Conservation (phyloP, 2,888 invertebrate genomes). For the Phengaris arion region DNA sequence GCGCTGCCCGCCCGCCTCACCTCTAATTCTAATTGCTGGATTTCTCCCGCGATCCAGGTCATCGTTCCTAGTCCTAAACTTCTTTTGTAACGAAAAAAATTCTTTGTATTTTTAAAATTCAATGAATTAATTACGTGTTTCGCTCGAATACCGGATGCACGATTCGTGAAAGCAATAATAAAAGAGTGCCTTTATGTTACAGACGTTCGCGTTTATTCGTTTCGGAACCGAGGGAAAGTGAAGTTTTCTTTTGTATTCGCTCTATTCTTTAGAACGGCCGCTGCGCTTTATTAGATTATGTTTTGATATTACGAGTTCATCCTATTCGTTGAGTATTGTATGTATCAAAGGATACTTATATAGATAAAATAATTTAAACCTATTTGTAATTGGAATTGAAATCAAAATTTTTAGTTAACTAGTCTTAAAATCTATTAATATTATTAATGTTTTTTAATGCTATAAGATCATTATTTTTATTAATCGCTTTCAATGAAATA, state of each 20-base stretch:
- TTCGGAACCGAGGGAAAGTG: conserved; percentile 27
- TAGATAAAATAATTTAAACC: neutral
- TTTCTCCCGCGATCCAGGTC: conserved; percentile 70
- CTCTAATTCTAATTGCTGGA: conserved; percentile 71
- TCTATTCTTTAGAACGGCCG: conserved; percentile 2
- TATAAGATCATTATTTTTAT: too few relatives aligned
- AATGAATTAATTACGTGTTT: conserved; percentile 50
- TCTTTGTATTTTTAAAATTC: conserved; percentile 57
- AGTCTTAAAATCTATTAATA: too few relatives aligned
- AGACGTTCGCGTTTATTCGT: conserved; percentile 39
- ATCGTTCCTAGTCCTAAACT: conserved; percentile 68
- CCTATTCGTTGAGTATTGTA: neutral
- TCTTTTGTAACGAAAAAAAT: conserved; percentile 44
- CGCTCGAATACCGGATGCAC: conserved; percentile 55
- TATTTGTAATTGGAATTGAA: neutral
- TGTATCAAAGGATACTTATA: neutral
- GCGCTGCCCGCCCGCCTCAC: conserved; percentile 47
- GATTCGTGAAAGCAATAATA: conserved; percentile 64
- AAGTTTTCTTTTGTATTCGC: conserved; percentile 21
- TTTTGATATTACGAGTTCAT: conserved; percentile 8
- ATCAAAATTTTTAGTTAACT: too few relatives aligned
- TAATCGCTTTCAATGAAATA: too few relatives aligned
- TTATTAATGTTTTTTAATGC: too few relatives aligned
- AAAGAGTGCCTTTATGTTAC: conserved; percentile 57
- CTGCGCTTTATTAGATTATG: conserved; percentile 23